Percentiles rank a stretch among this genome's conserved stretches.
phyloP scores from a whole-genome alignment of 1,140 invertebrate species.

The Trypoxylus dichotomus region DNA sequence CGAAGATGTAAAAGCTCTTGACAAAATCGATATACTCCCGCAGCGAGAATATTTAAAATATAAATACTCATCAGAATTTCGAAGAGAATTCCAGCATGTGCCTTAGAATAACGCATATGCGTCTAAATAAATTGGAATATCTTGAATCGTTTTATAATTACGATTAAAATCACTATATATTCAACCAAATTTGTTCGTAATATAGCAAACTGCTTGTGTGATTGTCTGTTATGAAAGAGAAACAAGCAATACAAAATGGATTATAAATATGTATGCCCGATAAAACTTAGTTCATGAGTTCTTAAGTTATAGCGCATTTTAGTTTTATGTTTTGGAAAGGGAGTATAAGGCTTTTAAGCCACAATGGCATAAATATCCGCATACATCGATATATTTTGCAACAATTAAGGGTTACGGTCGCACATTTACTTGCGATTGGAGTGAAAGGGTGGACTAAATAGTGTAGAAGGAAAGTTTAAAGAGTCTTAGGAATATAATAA shows the following conservation, averaged over 20 bases:
- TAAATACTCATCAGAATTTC: not conserved
- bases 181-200: not conserved
- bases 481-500: too few relatives aligned
- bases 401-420: too few relatives aligned
- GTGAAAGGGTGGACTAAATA: too few relatives aligned
- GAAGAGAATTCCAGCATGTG: not conserved
- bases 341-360: too few relatives aligned
- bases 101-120: not conserved
- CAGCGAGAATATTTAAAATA: not conserved
- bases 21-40: not conserved
- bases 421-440: too few relatives aligned
- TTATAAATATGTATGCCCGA: not conserved
- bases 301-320: not conserved
- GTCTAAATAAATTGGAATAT: not conserved
- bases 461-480: too few relatives aligned
- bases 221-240: not conserved
- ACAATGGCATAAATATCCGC: not conserved
- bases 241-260: not conserved
- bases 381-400: too few relatives aligned
- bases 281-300: not conserved
- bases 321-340: not conserved
- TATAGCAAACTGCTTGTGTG: not conserved
- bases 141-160: not conserved
- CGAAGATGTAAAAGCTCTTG: not conserved
- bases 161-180: not conserved